Conservation (phyloP, 35 echinoderm and acorn worm species). For the Patiria miniata region DNA sequence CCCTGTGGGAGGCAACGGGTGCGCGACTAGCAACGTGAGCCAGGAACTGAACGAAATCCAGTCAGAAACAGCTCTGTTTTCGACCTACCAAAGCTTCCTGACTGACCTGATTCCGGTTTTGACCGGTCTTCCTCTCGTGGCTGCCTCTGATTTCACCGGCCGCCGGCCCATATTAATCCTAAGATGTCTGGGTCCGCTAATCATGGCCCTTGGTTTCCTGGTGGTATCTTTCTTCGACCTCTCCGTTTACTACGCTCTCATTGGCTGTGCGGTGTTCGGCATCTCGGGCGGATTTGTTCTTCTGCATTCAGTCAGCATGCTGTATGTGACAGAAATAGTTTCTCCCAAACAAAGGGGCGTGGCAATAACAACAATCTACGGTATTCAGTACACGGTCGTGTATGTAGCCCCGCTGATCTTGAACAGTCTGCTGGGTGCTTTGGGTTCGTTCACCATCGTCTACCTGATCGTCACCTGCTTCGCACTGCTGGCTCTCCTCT, state of each 20-base stretch:
- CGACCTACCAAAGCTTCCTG: not conserved
- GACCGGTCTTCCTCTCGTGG: not conserved
- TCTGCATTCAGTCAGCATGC: constrained; percentile 12
- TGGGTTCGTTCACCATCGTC: not conserved
- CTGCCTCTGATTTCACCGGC: not conserved
- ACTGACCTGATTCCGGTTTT: not conserved
- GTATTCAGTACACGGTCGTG: not conserved
- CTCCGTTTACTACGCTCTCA: not conserved
- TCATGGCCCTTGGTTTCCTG: not conserved
- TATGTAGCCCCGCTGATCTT: not conserved
- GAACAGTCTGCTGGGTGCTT: not conserved
- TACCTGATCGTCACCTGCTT: not conserved
- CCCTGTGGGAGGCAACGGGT: not conserved
- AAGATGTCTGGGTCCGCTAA: not conserved
- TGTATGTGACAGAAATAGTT: not conserved
- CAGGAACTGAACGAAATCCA: not conserved
- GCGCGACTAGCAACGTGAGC: not conserved
- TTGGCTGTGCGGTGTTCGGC: not conserved
- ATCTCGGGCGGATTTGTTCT: not conserved
- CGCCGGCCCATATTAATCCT: not conserved
- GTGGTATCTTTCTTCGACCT: not conserved
- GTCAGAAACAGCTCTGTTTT: not conserved
- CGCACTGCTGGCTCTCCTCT: not conserved
- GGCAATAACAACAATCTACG: not conserved
- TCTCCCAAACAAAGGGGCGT: not conserved